Base-by-base conservation (phyloP, 2,888 invertebrate species). In the Epistrophella euchroma region DNA sequence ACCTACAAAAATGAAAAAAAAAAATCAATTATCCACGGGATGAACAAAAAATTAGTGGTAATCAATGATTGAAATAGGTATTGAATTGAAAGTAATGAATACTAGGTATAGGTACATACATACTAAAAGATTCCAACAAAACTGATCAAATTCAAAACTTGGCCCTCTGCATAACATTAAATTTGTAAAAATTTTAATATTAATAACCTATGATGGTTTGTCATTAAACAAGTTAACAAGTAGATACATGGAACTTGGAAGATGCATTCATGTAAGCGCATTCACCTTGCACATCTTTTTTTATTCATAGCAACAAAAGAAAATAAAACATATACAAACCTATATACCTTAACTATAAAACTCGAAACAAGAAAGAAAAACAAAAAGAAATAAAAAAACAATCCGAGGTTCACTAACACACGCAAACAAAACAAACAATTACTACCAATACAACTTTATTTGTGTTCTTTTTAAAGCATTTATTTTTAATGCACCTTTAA, bases 231-330 rank as follows among this genome's bases (percentile, higher is more conserved):
- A 37, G 40, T 32, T 9, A 9, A 9, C 9, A 32, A 2, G 10
- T 43, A 43, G n/a, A 5, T 32, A 35, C 28, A 45, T 64, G n/a
- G 22, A 45, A 35, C 17, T 64, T 64, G n/a, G 22, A 45, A 64
- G 43, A 17, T 40, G 47, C 40, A 19, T 45, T 66, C 64, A 47
- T 32, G 11, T 62, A 9, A 47, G 64, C 45, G 47, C 47, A 66
- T 66, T 66, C 47, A 66, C 64, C 64, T 47, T 66, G 64, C 47
- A 66, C 13, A 66, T 66, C 32, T 45, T 66, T 66, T 64, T 28
- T 47, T 66, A 28, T 66, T 19, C 47, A 17, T 40, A 66, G 15
- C 22, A 62, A 62, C 40, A 47, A 32, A 66, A 64, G 10, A 64
- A 28, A 64, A 64, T 7, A 60, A 7, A 62, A 40, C 62, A 45